A percentile compares a stretch with the other conserved stretches of the same genome.
These are phyloP conservation scores for Podabrus alpinus DNA, from an alignment of 2,888 invertebrate genomes.

Conservation along the genomic window DNA sequence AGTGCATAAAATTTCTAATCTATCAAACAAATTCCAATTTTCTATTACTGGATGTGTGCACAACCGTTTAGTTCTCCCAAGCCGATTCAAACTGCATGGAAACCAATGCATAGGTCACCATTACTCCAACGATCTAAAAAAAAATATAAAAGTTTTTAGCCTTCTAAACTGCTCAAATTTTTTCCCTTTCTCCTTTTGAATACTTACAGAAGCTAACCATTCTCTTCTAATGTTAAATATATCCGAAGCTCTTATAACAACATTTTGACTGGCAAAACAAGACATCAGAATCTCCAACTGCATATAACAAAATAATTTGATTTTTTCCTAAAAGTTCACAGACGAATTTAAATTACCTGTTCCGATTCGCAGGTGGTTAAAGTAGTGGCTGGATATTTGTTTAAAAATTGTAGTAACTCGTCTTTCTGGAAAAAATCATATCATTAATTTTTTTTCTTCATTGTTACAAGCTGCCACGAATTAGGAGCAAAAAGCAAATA, in stretches of 20 bases:
- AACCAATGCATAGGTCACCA: background rate
- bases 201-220: conserved; percentile 7
- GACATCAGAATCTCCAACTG: background rate
- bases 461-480: too few species aligned
- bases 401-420: background rate
- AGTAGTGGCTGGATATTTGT: background rate
- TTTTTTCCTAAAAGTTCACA: too few species aligned
- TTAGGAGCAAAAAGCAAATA: too few species aligned
- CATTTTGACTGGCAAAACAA: background rate
- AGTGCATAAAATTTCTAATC: too few species aligned
- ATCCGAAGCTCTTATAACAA: background rate
- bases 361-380: background rate
- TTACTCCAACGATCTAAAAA: background rate
- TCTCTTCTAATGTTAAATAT: conserved; percentile 1
- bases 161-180: background rate
- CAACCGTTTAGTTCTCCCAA: background rate
- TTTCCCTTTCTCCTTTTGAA: too few species aligned
- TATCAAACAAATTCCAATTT: too few species aligned
- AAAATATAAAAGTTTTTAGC: background rate
- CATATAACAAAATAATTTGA: background rate
- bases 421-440: background rate
- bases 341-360: background rate
- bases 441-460: too few species aligned
- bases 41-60: too few species aligned
- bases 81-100: background rate